Base-by-base conservation (phyloP, 2,113 vertebrate genomes). In the Semicossyphus pulcher region DNA sequence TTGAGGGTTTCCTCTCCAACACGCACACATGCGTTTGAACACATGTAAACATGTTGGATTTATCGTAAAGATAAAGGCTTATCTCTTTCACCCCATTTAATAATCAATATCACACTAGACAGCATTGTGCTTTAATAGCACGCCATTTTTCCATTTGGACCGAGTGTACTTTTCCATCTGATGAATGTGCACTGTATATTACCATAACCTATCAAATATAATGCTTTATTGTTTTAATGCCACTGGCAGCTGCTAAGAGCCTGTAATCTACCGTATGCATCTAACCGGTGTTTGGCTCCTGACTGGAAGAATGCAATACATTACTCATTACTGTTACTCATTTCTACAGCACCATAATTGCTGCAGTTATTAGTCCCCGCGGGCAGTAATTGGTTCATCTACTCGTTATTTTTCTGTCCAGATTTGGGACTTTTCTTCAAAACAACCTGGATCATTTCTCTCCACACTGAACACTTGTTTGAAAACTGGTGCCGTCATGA, bases 281-380 rank as follows among this genome's bases (percentile, higher is more conserved):
- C 83, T 83, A 52, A 64, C 53, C 15, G 10, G 53, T 53, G 62
- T 66, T 62, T 62, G 25, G 51, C 56, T 72, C 34, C 53, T 76
- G 66, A 78, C 76, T 83, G 76, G 78, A 86, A 81, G 86, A 76
- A 70, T 68, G 51, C 49, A 86, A 83, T 76, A 76, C 67, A 85
- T 84, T 56, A 87, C 83, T 86, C 78, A 87, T 89, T 89, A 81
- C 64, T 76, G 69, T 76, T 83, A 80, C 66, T 90, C 56, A 78
- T 88, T 86, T 85, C 56, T 78, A 52, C 75, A 76, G 36, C 51
- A 54, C 47, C 34, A 60, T 78, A 71, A 81, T 75, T 78, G 66
- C 80, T 71, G 65, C 28, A 56, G 63, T 82, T 83, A 78, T 77
- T 80, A 53, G 48, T 80, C 78, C 70, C 78, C 20, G 23, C 66